Evolutionary conservation across 2,888 invertebrate genomes (phyloP), one percentile per base, ranked within the genome.

Genomic region (Stenchaetothrips biformis): DNA sequence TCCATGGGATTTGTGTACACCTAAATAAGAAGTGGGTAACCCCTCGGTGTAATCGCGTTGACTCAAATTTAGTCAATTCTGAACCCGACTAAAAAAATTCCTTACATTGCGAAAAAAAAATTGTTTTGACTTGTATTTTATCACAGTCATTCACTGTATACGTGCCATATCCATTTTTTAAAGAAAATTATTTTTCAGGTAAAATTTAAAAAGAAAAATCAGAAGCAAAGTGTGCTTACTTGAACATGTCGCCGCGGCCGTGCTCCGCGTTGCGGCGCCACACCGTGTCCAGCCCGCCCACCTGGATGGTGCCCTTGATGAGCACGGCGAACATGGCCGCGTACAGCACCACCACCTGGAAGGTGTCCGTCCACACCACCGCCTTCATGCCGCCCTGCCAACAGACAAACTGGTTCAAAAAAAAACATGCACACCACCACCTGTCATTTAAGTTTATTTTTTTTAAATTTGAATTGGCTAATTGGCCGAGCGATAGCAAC

Each of bases 311-410:
- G n/a, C 87, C 87, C 83, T 86, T 86, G 48, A 85, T 83, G 16
- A 86, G 83, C 7, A 87, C 85, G 0, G 85, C 86, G 6, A 86
- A 74, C 84, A 87, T 84, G 2, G 86, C 85, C 7, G 83, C 81
- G 79, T 86, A 85, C 82, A 87, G 85, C 8, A 87, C 84, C 8
- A 86, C 82, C 6, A 86, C 85, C 84, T 88, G 87, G 81, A 87
- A 85, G 2, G 86, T 85, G 82, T 88, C 88, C 9, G 87, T 87
- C 87, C 87, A 87, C 25, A 87, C 85, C 1, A 87, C 87, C 7
- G 87, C 87, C 83, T 86, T 87, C 82, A 87, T 85, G 47, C 87
- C 86, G 59, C 85, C 86, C 86, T 86, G 80, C 79, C 67, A 80
- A 62, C 74, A 78, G 81, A 59, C 48, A 21, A 21, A n/a, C n/a